Base-by-base conservation (phyloP, 2,113 vertebrate genomes). In the Oriolus oriolus region DNA sequence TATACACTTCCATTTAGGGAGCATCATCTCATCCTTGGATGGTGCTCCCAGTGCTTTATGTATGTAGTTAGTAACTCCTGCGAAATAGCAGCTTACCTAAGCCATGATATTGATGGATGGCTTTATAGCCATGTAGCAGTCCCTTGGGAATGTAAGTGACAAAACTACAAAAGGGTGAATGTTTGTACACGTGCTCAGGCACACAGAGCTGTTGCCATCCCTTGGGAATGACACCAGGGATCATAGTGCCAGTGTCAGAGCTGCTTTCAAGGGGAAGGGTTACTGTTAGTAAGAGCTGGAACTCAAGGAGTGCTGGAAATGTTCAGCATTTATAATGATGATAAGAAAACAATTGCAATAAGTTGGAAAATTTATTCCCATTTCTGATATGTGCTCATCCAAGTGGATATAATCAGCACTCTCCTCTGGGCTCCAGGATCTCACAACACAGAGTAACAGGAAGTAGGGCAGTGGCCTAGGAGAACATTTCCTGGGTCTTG, bases 241-340 rank as follows among this genome's bases (percentile, higher is more conserved):
- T 52, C 6, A 1, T 0, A 2, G 21, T 8, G 41, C 63, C 84
- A 53, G 12, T 6, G 39, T 57, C 49, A 33, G 30, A 0, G 0
- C 59, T 61, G 11, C 68, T 69, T 22, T 44, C 26, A 14, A 14
- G 52, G 52, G 15, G 24, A 53, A 64, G 24, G 24, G 12, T 37
- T 44, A 41, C 26, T 14, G 16, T 41, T 35, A 47, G 12, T 31
- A 68, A 45, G 3, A 30, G 31, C 64, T 17, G 3, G 21, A 61
- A 21, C 56, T 71, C 53, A 27, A 33, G 23, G 79, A 54, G 6
- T 37, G 77, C 52, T 83, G 37, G 37, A 61, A 60, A 30, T 24
- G 33, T 66, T 77, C 71, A 52, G 50, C 42, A 74, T 47, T 35
- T 59, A 23, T 59, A 44, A 45, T 21, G 33, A 3, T 1, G 21